Percentiles rank a stretch among this genome's conserved stretches.
Conservation (phyloP, 2,797 vertebrate genomes). For the Anguilla marmorata region DNA sequence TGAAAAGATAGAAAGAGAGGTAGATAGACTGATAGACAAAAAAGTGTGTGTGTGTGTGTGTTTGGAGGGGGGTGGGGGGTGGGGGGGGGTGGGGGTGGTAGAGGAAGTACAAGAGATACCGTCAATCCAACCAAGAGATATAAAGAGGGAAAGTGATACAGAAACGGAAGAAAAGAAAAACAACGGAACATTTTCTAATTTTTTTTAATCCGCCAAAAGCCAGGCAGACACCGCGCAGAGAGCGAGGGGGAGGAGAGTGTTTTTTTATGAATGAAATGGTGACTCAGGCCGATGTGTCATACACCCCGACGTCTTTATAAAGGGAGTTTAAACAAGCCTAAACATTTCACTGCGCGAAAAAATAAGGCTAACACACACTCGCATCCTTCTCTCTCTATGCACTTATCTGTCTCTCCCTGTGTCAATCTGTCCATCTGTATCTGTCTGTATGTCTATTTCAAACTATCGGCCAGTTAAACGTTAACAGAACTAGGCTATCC, state of each 20-base stretch:
- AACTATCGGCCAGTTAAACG: conserved; percentile 54
- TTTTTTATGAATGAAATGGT: conserved; percentile 84
- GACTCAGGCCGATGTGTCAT: conserved; percentile 84
- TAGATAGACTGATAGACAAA: conserved; percentile 69
- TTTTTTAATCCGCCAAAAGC: conserved; percentile 59
- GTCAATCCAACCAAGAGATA: conserved; percentile 58
- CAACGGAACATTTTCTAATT: conserved; percentile 72
- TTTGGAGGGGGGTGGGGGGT: not conserved
- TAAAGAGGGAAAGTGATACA: conserved; percentile 46
- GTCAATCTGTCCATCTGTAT: conserved; percentile 55
- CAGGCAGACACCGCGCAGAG: conserved; percentile 61
- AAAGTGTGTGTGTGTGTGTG: conserved; percentile 47
- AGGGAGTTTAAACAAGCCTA: conserved; percentile 87
- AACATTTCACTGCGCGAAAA: conserved; percentile 83
- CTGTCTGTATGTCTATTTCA: conserved; percentile 58
- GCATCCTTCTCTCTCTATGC: conserved; percentile 68
- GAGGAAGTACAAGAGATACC: conserved; percentile 47
- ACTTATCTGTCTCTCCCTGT: conserved; percentile 49
- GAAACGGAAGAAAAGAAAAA: conserved; percentile 56
- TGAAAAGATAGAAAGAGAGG: conserved; percentile 68
- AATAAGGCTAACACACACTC: conserved; percentile 77
- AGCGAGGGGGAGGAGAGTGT: conserved; percentile 52
- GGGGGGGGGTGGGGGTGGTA: not conserved
- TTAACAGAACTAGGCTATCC: conserved; percentile 54
- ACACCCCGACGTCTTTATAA: conserved; percentile 83